Evolutionary conservation across 2,888 invertebrate species (phyloP), one percentile per base, ranked within the genome.

Genomic region (Cephus pulcher): DNA sequence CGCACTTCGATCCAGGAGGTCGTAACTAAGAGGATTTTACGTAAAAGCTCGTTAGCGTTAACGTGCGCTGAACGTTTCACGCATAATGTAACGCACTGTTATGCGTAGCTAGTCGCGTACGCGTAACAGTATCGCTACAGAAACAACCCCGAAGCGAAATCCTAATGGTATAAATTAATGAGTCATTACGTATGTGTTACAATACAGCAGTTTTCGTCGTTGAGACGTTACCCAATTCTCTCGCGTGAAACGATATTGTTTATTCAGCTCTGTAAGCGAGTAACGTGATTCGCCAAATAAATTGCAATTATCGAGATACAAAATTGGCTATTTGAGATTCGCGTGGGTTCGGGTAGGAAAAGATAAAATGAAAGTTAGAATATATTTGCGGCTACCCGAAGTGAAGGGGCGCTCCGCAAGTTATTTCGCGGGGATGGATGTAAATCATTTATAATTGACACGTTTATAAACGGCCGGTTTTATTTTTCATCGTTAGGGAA

Each of bases 371-470:
- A 9, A 56, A 2, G 9, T 56, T 56, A 56, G 9, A 9, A 23
- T 56, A 56, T 56, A 56, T 9, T 56, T 23, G 56, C 56, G 56
- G 56, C 6, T 56, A 56, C 1, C 40, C 4, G 15, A 40, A 4
- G 6, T 15, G 9, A 56, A 56, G 9, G 23, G 15, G 9, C 56
- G 56, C 9, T 56, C 6, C 23, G 9, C 56, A 56, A 23, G 23
- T 23, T 56, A 23, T 56, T 71, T 71, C 32, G 15, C 68, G 35
- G 35, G 68, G 15, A 23, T 37, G 15, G 75, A 78, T 79, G 78
- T 81, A 81, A 80, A 77, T 80, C 82, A 81, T 78, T 75, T 82
- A 82, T 82, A 82, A 82, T 81, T 82, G 82, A 80, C 82, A 81
- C 80, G 74, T 40, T 75, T 78, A 82, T 82, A 80, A 80, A 82